Evolutionary conservation across 2,113 vertebrate genomes (phyloP).

Genomic region (Nothoprocta pentlandii): DNA sequence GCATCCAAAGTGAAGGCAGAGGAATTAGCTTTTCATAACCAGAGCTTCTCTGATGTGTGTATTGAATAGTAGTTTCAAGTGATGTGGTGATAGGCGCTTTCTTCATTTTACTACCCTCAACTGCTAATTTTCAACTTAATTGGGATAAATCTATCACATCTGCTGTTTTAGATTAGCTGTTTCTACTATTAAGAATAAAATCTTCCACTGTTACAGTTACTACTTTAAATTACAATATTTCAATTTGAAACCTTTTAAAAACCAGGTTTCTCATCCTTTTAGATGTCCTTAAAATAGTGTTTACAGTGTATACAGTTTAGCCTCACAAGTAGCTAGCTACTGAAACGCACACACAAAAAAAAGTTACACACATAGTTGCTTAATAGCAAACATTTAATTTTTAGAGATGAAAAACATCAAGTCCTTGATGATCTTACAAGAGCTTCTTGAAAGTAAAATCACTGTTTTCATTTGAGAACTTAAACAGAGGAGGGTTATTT

Average conservation of each 20-base stretch:
- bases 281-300: background rate
- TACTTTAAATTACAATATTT: background rate
- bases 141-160: background rate
- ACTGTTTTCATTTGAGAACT: background rate
- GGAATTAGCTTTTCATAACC: background rate
- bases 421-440: background rate
- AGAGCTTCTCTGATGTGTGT: background rate
- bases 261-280: background rate
- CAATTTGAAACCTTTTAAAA: background rate
- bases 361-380: background rate
- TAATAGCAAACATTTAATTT: background rate
- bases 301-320: background rate
- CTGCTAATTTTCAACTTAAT: background rate
- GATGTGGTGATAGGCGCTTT: background rate
- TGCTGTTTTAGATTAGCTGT: background rate
- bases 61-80: background rate
- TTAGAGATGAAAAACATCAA: background rate
- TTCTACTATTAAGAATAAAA: background rate
- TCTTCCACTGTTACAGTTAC: background rate
- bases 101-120: background rate
- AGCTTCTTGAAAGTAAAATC: background rate
- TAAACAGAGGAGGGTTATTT: background rate
- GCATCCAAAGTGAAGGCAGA: background rate
- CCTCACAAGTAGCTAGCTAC: background rate
- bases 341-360: background rate